Evolutionary conservation across 2,888 invertebrate genomes (phyloP).

Genomic region (Ormyrus nitidulus): DNA sequence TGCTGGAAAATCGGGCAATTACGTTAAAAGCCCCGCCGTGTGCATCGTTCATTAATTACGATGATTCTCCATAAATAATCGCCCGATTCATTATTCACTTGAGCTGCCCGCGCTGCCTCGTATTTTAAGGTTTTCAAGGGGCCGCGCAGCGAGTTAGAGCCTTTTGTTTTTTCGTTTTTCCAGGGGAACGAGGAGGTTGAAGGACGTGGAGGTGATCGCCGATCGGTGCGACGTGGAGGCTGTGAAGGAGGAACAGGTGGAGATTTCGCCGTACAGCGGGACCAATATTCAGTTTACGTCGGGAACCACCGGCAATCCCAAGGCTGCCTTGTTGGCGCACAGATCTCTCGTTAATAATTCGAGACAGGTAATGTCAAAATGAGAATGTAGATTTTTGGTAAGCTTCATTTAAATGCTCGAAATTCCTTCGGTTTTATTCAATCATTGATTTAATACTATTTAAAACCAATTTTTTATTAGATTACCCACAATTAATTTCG

Average conservation of each 20-base stretch:
- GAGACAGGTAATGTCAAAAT: constrained; percentile 75
- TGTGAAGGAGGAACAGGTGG: constrained; percentile 76
- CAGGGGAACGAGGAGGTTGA: constrained; percentile 75
- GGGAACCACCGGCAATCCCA: constrained; percentile 88
- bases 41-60: constrained; percentile 32
- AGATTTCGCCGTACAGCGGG: constrained; percentile 81
- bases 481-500: too few relatives aligned
- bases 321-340: constrained; percentile 85
- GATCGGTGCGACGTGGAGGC: constrained; percentile 66
- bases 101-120: background rate
- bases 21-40: constrained; percentile 64
- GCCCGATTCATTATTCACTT: constrained; percentile 12
- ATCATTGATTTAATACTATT: too few relatives aligned
- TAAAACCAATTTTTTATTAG: too few relatives aligned
- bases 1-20: constrained; percentile 62
- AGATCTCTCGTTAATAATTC: constrained; percentile 87
- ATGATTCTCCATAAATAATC: constrained; percentile 9
- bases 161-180: constrained; percentile 14
- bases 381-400: too few relatives aligned
- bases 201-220: constrained; percentile 73
- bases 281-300: constrained; percentile 91
- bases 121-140: background rate
- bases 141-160: background rate
- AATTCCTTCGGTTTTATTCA: too few relatives aligned
- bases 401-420: background rate